Conservation (phyloP, 2,113 vertebrate species). For the Synchiropus splendidus region DNA sequence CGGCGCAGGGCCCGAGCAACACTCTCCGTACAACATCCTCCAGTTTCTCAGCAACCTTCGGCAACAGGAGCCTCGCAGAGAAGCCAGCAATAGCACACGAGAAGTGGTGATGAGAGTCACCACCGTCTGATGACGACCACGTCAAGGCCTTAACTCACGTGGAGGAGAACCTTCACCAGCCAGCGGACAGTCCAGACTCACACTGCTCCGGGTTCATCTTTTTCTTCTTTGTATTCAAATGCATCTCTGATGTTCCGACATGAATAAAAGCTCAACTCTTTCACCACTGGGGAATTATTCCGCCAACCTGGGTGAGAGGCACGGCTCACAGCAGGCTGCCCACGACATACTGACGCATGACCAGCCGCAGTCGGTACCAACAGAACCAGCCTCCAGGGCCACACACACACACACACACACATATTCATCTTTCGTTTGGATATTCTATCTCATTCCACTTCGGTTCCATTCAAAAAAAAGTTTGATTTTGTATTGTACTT, state of each 20-base stretch:
- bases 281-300: too few relatives aligned
- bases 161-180: constrained; percentile 27
- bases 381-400: too few relatives aligned
- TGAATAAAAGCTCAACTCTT: too few relatives aligned
- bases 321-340: too few relatives aligned
- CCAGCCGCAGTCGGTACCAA: too few relatives aligned
- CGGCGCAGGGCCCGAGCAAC: constrained; percentile 79
- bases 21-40: constrained; percentile 95
- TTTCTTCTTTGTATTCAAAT: constrained; percentile 51
- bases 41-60: constrained; percentile 94
- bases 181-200: constrained; percentile 32
- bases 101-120: constrained; percentile 99
- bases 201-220: constrained; percentile 30
- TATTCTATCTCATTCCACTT: too few relatives aligned
- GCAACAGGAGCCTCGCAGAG: constrained; percentile 80
- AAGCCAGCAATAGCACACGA: constrained; percentile 75
- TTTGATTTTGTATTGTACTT: too few relatives aligned
- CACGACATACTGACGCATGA: too few relatives aligned
- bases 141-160: constrained; percentile 64
- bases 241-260: constrained; percentile 47
- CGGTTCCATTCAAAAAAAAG: too few relatives aligned
- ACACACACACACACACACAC: too few relatives aligned
- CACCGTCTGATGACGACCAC: constrained; percentile 79
- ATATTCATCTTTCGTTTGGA: too few relatives aligned
- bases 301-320: too few relatives aligned